Evolutionary conservation across 2,113 vertebrate species (phyloP), one percentile per base, ranked within the genome.

Genomic region (Scartelaos histophorus): DNA sequence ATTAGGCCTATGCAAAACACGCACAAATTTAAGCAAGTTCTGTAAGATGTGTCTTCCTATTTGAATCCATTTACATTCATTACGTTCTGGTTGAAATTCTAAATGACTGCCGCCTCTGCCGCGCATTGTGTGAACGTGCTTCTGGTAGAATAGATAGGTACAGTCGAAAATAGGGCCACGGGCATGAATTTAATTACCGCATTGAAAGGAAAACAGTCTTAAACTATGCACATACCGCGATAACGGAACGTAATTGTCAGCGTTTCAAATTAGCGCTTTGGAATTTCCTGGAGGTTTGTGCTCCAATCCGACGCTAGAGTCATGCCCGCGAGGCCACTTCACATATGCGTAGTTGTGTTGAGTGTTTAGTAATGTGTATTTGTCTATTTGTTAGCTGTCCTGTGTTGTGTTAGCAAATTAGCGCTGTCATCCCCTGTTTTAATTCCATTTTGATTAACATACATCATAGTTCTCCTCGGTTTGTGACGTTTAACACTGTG

Each of bases 401-500:
- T 34, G 60, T 62, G 15, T 19, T 38, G 60, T 62, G 17, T 13
- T 25, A 10, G 34, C 16, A n/a, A 66, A 22, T 69, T 22, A 35
- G 61, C 61, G 19, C n/a, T 12, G 76, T 80, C 47, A 46, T 43
- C 29, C 43, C 56, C 19, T 47, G 61, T 53, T 16, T 49, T 49
- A 13, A 73, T 66, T 85, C 7, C 24, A 69, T 83, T 82, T 45
- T 13, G 74, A 72, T 84, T 88, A 80, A 73, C 35, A 57, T 71
- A 68, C 65, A 65, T 67, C 71, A 17, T 46, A 51, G 38, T n/a
- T 22, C 69, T 69, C 47, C 3, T 51, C 73, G 58, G 66, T 86
- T 73, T 88, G 69, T 60, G 69, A 64, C 11, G 73, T 90, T n/a
- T 87, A 89, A 89, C 88, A 76, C 69, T 91, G 87, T 83, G 85